Percentiles rank a stretch among this genome's conserved stretches.
These are phyloP conservation scores for Nasonovia ribisnigri DNA, from an alignment of 2,888 invertebrate genomes.

Conservation along the genomic window DNA sequence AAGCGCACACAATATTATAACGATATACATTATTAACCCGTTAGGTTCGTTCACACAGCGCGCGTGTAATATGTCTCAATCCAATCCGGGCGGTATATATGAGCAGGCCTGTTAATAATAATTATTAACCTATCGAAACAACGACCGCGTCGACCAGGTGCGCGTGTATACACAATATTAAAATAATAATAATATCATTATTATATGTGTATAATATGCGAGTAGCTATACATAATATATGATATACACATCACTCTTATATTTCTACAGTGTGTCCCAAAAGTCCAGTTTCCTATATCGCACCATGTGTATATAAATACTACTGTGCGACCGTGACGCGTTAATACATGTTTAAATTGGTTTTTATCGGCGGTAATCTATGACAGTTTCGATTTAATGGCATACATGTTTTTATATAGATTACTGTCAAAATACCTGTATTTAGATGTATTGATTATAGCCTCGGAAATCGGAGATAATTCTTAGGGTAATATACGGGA, in stretches of 20 bases:
- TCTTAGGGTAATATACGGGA: background rate
- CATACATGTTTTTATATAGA: background rate
- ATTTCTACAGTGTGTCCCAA: background rate
- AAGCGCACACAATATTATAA: background rate
- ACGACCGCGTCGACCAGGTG: conserved; percentile 25
- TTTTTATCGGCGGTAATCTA: background rate
- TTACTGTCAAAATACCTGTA: background rate
- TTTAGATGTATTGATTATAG: background rate
- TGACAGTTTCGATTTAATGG: background rate
- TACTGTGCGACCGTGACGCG: background rate
- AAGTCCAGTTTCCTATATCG: background rate
- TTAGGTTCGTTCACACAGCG: conserved; percentile 34
- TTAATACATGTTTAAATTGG: background rate
- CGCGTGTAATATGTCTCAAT: conserved; percentile 37
- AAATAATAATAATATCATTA: background rate
- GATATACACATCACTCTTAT: background rate
- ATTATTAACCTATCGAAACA: conserved; percentile 13
- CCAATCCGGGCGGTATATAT: background rate
- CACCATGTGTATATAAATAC: background rate
- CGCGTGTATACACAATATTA: background rate
- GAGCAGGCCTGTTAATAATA: conserved; percentile 24
- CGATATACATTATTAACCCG: conserved; percentile 12
- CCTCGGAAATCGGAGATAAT: background rate
- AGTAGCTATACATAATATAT: background rate
- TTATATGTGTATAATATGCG: background rate